These are phyloP conservation scores for Galeopsomyia nigrocyanea DNA, from an alignment of 2,888 invertebrate genomes.

Conservation along the genomic window DNA sequence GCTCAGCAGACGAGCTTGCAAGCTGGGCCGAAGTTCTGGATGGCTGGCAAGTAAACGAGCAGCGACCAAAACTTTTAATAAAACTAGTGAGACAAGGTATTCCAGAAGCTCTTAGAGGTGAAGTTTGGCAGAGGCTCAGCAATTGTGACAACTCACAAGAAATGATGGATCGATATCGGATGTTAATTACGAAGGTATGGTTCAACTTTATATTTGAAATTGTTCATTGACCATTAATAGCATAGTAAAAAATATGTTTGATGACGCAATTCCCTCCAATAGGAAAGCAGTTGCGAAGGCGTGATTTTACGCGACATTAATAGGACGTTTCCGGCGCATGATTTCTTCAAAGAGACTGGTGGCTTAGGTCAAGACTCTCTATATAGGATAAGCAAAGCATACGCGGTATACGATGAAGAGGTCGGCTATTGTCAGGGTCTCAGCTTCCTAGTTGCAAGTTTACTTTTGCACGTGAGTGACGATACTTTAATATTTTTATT, in stretches of 20 bases:
- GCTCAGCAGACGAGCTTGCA: constrained; percentile 91
- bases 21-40: constrained; percentile 92
- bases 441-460: constrained; percentile 96
- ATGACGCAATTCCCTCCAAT: constrained; percentile 33
- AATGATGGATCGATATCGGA: constrained; percentile 92
- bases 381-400: constrained; percentile 95
- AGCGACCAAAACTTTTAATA: constrained; percentile 86
- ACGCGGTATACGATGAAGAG: constrained; percentile 97
- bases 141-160: constrained; percentile 86
- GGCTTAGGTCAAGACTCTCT: constrained; percentile 96
- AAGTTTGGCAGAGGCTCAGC: constrained; percentile 97
- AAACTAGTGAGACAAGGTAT: constrained; percentile 89
- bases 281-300: constrained; percentile 96
- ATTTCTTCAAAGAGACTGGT: constrained; percentile 95
- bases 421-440: constrained; percentile 99
- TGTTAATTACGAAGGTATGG: constrained; percentile 93
- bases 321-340: constrained; percentile 98
- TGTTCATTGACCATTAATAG: constrained; percentile 1
- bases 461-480: constrained; percentile 89
- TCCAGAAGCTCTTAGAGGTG: constrained; percentile 95
- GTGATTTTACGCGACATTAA: constrained; percentile 97
- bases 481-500: background rate
- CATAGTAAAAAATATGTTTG: background rate
- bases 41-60: constrained; percentile 77
- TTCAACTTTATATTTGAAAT: constrained; percentile 19